These are phyloP conservation scores for Alosa sapidissima DNA, from an alignment of 2,797 vertebrate genomes.

Conservation along the genomic window DNA sequence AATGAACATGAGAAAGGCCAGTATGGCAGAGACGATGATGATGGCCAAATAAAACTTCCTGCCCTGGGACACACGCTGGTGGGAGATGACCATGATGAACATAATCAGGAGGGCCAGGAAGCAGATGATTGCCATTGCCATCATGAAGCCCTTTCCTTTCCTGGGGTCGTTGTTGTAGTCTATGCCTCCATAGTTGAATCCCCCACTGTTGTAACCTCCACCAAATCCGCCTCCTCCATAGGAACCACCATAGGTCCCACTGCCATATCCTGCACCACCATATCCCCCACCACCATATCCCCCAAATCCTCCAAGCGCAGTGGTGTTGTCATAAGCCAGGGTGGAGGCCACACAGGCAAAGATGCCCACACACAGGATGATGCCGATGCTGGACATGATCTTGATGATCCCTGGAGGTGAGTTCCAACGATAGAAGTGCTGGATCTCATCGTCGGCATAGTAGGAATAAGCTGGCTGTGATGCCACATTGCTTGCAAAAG, in stretches of 20 bases:
- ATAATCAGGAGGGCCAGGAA: constrained; percentile 75
- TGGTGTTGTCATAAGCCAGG: constrained; percentile 79
- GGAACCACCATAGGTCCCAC: constrained; percentile 32
- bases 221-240: constrained; percentile 55
- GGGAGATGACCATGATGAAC: constrained; percentile 83
- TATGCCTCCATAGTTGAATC: constrained; percentile 61
- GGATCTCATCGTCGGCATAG: constrained; percentile 87
- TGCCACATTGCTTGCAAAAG: constrained; percentile 47
- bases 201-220: constrained; percentile 54
- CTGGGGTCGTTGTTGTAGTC: constrained; percentile 84
- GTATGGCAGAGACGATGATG: constrained; percentile 74
- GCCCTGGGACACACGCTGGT: constrained; percentile 69
- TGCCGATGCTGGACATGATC: constrained; percentile 78
- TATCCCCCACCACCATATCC: constrained; percentile 50
- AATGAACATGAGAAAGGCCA: constrained; percentile 81
- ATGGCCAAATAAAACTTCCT: constrained; percentile 81
- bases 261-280: constrained; percentile 43
- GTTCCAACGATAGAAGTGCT: constrained; percentile 87
- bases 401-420: constrained; percentile 89
- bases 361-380: constrained; percentile 82
- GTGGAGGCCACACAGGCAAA: constrained; percentile 92
- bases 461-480: constrained; percentile 86
- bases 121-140: constrained; percentile 80
- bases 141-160: constrained; percentile 83
- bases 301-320: constrained; percentile 64